Evolutionary conservation across 2,888 invertebrate genomes (phyloP).

Genomic region (Drosophila falleni): DNA sequence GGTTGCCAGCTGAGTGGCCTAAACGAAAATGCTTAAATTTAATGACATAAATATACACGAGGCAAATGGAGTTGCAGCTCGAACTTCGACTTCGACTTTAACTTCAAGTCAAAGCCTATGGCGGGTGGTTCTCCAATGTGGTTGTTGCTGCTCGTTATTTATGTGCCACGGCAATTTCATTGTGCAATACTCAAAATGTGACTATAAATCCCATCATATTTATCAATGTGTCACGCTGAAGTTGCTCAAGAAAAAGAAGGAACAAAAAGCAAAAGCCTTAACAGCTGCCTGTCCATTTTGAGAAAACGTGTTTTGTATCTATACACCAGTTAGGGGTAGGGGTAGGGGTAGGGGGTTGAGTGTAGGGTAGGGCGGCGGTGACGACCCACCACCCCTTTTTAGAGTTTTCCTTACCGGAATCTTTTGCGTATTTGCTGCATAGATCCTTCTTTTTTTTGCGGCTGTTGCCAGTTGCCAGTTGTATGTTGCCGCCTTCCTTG

Average conservation of each 20-base stretch:
- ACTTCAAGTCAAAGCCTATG: constrained; percentile 28
- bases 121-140: constrained; percentile 58
- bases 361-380: constrained; percentile 10
- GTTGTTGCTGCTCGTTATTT: constrained; percentile 25
- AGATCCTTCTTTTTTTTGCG: constrained; percentile 16
- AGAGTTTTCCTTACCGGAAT: constrained; percentile 36
- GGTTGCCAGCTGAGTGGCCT: constrained; percentile 82
- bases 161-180: constrained; percentile 49
- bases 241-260: constrained; percentile 12
- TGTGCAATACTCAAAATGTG: constrained; percentile 52
- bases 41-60: constrained; percentile 83
- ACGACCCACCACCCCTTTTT: constrained; percentile 63
- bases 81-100: constrained; percentile 9
- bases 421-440: constrained; percentile 58
- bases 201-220: constrained; percentile 57
- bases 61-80: constrained; percentile 54
- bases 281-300: constrained; percentile 69
- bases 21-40: constrained; percentile 85
- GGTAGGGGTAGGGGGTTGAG: background rate
- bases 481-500: constrained; percentile 5
- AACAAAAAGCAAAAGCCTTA: constrained; percentile 4
- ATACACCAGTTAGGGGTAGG: constrained; percentile 38
- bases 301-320: constrained; percentile 66
- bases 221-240: constrained; percentile 69
- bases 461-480: constrained; percentile 36